Evolutionary conservation across 2,888 invertebrate genomes (phyloP).

Genomic region (Harpagoxenus sublaevis): DNA sequence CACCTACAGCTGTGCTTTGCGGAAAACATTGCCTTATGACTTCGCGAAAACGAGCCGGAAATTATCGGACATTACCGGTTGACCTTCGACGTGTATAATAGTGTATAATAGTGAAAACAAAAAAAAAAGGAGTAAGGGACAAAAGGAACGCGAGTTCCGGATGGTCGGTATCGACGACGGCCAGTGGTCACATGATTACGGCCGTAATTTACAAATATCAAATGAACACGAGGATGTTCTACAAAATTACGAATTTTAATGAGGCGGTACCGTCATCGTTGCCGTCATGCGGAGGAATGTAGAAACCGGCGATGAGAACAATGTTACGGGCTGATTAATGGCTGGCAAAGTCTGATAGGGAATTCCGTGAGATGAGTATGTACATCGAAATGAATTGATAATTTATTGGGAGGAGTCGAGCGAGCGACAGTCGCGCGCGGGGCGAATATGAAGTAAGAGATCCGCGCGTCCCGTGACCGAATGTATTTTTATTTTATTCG

Average conservation of each 20-base stretch:
- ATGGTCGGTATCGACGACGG: slow-evolving; percentile 42
- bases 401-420: slow-evolving; percentile 55
- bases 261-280: neutral
- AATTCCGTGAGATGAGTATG: slow-evolving; percentile 56
- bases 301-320: slow-evolving; percentile 44
- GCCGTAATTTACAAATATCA: slow-evolving; percentile 22
- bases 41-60: slow-evolving; percentile 11
- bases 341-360: slow-evolving; percentile 54
- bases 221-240: slow-evolving; percentile 22
- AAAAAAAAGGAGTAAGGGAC: neutral
- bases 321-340: slow-evolving; percentile 69
- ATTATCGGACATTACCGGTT: neutral
- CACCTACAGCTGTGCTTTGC: neutral
- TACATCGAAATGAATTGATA: slow-evolving; percentile 48
- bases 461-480: slow-evolving; percentile 16
- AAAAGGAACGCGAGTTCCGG: slow-evolving; percentile 36
- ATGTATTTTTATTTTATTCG: slow-evolving; percentile 52
- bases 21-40: neutral
- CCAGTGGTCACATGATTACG: slow-evolving; percentile 3
- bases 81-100: neutral
- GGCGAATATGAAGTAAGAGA: slow-evolving; percentile 43
- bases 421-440: neutral
- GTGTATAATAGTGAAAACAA: neutral
- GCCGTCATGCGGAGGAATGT: slow-evolving; percentile 8
- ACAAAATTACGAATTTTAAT: slow-evolving; percentile 18